These are phyloP conservation scores for Cyclargus thomasi DNA, from an alignment of 1,140 invertebrate genomes.

Conservation along the genomic window DNA sequence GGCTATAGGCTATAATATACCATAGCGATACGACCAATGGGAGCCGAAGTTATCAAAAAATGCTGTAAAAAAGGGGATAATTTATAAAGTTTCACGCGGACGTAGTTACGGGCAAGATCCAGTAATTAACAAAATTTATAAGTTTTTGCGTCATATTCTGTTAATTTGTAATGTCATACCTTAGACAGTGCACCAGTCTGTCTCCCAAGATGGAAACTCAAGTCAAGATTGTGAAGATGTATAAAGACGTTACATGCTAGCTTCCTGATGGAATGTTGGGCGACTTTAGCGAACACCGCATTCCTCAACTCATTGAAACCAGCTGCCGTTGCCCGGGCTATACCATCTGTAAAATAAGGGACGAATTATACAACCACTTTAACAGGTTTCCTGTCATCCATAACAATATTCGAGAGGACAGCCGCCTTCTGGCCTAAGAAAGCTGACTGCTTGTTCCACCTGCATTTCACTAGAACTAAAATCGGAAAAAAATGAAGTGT, in stretches of 20 bases:
- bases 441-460: no score
- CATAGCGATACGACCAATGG: no score
- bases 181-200: constrained; percentile 89
- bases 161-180: constrained; percentile 33
- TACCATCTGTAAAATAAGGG: constrained; percentile 84
- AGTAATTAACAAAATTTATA: no score
- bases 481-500: no score
- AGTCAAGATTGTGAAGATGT: constrained; percentile 97
- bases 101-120: no score
- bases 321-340: constrained; percentile 90
- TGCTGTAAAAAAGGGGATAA: no score
- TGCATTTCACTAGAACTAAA: no score
- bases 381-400: background rate
- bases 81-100: no score
- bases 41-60: no score
- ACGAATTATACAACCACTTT: background rate
- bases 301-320: constrained; percentile 98
- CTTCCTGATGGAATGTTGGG: constrained; percentile 95
- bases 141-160: no score
- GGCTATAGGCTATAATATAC: no score
- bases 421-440: no score
- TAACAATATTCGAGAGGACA: background rate
- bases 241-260: constrained; percentile 97
- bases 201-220: constrained; percentile 94
- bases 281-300: constrained; percentile 98